Base-by-base conservation (phyloP, 2,888 invertebrate species). In the Gastrophysa polygoni region DNA sequence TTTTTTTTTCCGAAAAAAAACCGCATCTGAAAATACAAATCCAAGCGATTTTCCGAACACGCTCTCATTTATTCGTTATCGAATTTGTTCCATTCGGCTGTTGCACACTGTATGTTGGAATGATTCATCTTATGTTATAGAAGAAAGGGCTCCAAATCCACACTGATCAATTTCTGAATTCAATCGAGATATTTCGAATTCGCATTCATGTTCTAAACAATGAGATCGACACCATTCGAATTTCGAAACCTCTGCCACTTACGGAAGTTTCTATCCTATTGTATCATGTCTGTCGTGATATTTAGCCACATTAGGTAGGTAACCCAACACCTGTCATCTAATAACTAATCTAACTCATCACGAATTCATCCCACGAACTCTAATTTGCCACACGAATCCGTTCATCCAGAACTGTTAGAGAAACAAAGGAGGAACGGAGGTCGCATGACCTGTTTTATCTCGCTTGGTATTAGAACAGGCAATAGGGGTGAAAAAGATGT, bases 361-460 rank as follows among this genome's bases (percentile, higher is more conserved):
- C 58, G 74, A 73, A 80, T 80, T 80, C 80, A 75, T 75, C 75
- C 68, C 74, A 73, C 75, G 75, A 72, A 75, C 75, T 75, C 75
- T 78, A 79, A 79, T 80, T 80, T 78, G 77, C 77, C 77, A 73
- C 75, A 73, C 74, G 76, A 75, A 75, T 71, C 71, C 70, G 65
- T 61, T 68, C 67, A 67, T 69, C 66, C 68, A 62, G 58, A 63
- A 63, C 61, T 70, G 70, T 64, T 69, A 3, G 62, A 64, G 59
- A 68, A 70, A 68, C 65, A 68, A 68, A 64, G 61, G 64, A 60
- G 48, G 32, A 56, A 52, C 44, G 34, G 29, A 54, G 51, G 38
- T 49, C 48, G 52, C 32, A 48, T 34, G 44, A 14, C 46, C 28
- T 24, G 18, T 29, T 34, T 16, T 21, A 18, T 64, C 62, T 59